These are phyloP conservation scores for Drosophila bifasciata DNA, from an alignment of 1,140 invertebrate genomes.

Conservation along the genomic window DNA sequence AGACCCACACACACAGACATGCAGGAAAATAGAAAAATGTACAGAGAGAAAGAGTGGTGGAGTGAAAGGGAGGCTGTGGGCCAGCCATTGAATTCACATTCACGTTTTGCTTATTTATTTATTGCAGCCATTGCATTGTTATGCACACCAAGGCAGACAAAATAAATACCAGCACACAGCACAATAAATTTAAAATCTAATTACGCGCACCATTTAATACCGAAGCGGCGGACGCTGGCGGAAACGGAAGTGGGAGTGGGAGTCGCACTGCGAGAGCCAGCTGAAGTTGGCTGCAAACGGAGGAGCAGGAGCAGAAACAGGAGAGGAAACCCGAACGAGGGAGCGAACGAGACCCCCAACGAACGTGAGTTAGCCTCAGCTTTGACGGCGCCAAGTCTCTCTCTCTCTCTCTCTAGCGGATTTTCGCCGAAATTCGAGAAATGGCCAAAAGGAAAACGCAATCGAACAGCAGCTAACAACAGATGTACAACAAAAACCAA, in stretches of 20 bases:
- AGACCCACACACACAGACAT: neutral
- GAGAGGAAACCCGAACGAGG: neutral
- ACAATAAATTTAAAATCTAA: constrained; percentile 83
- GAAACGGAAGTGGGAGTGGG: constrained; percentile 51
- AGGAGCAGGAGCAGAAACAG: neutral
- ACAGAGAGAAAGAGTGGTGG: neutral
- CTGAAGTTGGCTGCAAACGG: neutral
- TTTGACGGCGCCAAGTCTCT: constrained; percentile 37
- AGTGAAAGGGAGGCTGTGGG: neutral
- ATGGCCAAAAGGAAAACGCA: constrained; percentile 26
- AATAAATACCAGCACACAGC: constrained; percentile 56
- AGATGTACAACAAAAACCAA: neutral
- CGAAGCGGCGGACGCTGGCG: constrained; percentile 45
- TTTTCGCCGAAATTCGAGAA: neutral
- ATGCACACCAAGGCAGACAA: constrained; percentile 73
- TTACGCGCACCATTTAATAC: constrained; percentile 83
- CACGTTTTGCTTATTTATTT: constrained; percentile 78
- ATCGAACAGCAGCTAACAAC: constrained; percentile 28
- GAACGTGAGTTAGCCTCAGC: constrained; percentile 50
- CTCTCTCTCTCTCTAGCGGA: constrained; percentile 32
- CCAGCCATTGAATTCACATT: constrained; percentile 65
- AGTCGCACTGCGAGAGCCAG: constrained; percentile 14
- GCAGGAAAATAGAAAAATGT: neutral
- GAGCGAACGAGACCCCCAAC: too few relatives aligned
- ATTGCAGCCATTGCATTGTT: constrained; percentile 77